These are phyloP conservation scores for Diogma glabrata DNA, from an alignment of 2,888 invertebrate genomes.

Conservation along the genomic window DNA sequence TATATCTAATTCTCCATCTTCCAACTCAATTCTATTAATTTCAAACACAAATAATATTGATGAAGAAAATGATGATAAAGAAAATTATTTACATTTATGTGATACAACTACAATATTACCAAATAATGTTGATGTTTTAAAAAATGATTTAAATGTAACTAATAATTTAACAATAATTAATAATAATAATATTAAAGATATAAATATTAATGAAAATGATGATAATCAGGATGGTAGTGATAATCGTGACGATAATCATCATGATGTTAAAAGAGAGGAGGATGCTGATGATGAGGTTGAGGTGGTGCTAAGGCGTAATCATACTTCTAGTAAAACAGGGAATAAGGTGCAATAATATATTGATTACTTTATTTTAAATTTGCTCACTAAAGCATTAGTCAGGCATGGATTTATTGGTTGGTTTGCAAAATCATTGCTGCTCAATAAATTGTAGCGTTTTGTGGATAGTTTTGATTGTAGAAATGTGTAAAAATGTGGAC, in stretches of 20 bases:
- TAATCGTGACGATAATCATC: constrained; percentile 10
- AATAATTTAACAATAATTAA: constrained; percentile 3
- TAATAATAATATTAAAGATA: constrained; percentile 7
- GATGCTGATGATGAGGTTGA: constrained; percentile 22
- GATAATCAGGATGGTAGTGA: constrained; percentile 8
- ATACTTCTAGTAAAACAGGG: constrained; percentile 23
- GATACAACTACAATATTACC: constrained; percentile 8
- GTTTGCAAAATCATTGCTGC: too few species aligned
- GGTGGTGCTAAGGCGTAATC: constrained; percentile 22
- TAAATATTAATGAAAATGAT: constrained; percentile 9
- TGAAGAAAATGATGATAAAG: constrained; percentile 10
- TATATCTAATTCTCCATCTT: background rate
- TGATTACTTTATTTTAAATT: too few species aligned
- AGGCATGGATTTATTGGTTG: too few species aligned
- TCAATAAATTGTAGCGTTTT: too few species aligned
- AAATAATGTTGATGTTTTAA: background rate
- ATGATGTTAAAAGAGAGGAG: constrained; percentile 16
- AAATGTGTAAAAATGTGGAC: too few species aligned
- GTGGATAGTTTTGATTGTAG: too few species aligned
- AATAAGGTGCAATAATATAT: constrained; percentile 16
- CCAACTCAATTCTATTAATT: background rate
- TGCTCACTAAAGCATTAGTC: too few species aligned
- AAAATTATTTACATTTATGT: constrained; percentile 10
- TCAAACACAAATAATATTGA: constrained; percentile 6
- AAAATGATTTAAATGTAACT: constrained; percentile 8